Base-by-base conservation (phyloP, 2,113 vertebrate genomes). In the Azemiops feae region DNA sequence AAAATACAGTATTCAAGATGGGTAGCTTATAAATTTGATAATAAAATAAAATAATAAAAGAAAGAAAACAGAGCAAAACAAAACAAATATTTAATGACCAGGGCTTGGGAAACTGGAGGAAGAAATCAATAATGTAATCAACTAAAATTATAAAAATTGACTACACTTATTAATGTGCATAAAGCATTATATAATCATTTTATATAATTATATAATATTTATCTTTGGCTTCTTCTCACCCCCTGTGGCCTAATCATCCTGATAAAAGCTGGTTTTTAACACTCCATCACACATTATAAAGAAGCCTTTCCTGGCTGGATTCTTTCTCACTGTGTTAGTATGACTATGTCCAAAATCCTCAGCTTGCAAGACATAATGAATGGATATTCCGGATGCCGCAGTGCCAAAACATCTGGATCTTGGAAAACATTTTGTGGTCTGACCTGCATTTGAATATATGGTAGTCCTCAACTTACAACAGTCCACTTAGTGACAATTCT, bases 71-170 rank as follows among this genome's bases (percentile, higher is more conserved):
- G 9, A 30, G 30, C 27, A 30, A 57, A 57, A 23, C 47, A 50
- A 25, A 27, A 27, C 23, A 60, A 64, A 64, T 30, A 64, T n/a
- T 64, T 64, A 57, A 12, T 64, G 50, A 95, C 64, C 57, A 23
- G 90, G 89, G 89, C 14, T 2, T 69, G 30, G 50, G 0, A 50
- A 69, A 22, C 57, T 89, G 87, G 52, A 55, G 92, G 89, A 45
- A 92, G 92, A 96, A 97, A 96, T 96, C 96, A 95, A 94, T 93
- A 94, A 57, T 39, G 1, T 64, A 94, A 94, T 97, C 95, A 94
- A 89, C 55, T 93, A 94, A 96, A 94, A 96, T 96, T 93, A 97
- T 95, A 96, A 95, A 98, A 96, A 92, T 88, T 0, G 91, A 95
- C 90, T 87, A 58, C 88, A 96, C 95, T 96, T 94, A 95, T 97